phyloP scores from a whole-genome alignment of 2,113 vertebrate genomes.

The Aix galericulata region DNA sequence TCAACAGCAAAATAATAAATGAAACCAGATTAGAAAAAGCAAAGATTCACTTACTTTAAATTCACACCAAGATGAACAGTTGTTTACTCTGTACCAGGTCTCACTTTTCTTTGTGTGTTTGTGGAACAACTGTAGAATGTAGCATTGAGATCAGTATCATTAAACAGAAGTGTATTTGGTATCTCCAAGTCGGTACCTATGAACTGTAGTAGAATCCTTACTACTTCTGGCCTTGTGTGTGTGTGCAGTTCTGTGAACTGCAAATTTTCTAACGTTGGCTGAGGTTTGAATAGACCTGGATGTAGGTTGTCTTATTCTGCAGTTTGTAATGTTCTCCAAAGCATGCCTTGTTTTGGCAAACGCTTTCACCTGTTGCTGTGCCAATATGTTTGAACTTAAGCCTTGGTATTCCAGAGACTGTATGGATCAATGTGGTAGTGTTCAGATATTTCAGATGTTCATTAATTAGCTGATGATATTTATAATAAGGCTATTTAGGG shows the following conservation, averaged over 20 bases:
- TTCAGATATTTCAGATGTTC: neutral
- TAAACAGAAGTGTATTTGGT: neutral
- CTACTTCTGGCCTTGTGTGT: neutral
- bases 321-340: neutral
- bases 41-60: neutral
- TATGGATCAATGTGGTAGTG: fast-evolving
- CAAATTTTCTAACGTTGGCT: neutral
- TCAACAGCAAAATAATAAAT: neutral
- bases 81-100: neutral
- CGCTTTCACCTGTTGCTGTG: neutral
- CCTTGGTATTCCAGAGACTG: neutral
- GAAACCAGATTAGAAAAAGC: neutral
- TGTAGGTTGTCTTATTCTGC: neutral
- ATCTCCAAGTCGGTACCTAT: neutral
- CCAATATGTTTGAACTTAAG: neutral
- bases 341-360: neutral
- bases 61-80: neutral
- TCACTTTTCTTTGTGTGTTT: neutral
- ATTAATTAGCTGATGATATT: neutral
- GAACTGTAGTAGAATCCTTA: neutral
- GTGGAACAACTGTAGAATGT: neutral
- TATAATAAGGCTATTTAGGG: neutral
- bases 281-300: neutral
- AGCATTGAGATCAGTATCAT: neutral
- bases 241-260: neutral